Evolutionary conservation across 2,113 vertebrate genomes (phyloP), one percentile per base, ranked within the genome.

Genomic region (Sciurus niger): DNA sequence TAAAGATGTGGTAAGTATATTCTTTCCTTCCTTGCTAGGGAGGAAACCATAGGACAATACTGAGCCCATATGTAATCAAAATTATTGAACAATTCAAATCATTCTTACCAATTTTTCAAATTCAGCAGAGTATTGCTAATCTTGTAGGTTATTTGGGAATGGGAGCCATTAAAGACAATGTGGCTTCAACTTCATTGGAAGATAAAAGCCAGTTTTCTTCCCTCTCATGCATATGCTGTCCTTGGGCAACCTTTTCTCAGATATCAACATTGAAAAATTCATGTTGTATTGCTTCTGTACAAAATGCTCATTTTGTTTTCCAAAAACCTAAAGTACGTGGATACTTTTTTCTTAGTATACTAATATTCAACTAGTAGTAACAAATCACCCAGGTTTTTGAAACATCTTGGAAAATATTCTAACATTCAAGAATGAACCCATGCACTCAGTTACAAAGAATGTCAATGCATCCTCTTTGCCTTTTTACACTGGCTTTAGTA

Each of bases 361-460:
- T 30, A 96, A 78, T 84, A 73, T n/a, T 85, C 68, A 83, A 25
- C 28, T 32, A 37, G 12, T 46, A 53, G 70, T 5, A 60, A 28
- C 43, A 58, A 70, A 63, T 51, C 46, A 16, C 1, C 2, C 12
- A 4, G 30, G 1, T 16, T 55, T 51, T 78, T 73, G 53, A 74
- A 46, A n/a, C 30, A 74, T 70, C 74, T 40, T 58, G 40, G 24
- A 82, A 86, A 94, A 48, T 51, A 40, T 30, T 89, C 85, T 91
- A 76, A 30, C 34, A 51, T 91, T 76, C 48, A 0, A 6, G 4
- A 11, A 60, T 4, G 72, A 92, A 80, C 12, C 70, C 43, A 28
- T 63, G 65, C 28, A 9, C 53, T 78, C 37, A 8, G 30, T 8
- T 0, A 43, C 10, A 83, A 40, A 93, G 48, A 51, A 28, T 8